Evolutionary conservation across 2,113 vertebrate species (phyloP).

Genomic region (Coregonus clupeaformis): DNA sequence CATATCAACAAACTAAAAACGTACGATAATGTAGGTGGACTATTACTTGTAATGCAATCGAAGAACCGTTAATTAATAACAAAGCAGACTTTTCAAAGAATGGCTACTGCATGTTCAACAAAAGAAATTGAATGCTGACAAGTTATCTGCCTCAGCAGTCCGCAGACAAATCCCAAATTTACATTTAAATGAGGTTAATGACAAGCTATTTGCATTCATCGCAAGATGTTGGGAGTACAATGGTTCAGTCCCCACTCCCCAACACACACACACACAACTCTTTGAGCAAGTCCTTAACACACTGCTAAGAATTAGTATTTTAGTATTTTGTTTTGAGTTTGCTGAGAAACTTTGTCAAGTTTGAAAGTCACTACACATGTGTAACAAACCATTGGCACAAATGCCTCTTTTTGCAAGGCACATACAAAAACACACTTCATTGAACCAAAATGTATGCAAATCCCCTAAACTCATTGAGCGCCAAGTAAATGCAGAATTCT

Average conservation of each 20-base stretch:
- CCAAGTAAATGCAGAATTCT: background rate
- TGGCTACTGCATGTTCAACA: conserved; percentile 35
- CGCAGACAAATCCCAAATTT: conserved; percentile 45
- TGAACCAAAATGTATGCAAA: conserved; percentile 51
- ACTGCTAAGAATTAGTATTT: background rate
- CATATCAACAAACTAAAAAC: too few species aligned
- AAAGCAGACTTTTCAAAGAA: conserved; percentile 29
- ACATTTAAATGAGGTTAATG: conserved; percentile 61
- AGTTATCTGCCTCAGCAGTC: conserved; percentile 22
- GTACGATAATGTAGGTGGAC: too few species aligned
- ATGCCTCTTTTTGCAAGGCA: conserved; percentile 11
- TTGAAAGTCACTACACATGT: background rate
- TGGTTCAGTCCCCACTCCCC: conserved; percentile 8
- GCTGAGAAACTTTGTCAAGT: background rate
- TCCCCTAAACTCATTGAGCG: conserved; percentile 11
- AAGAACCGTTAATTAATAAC: too few species aligned
- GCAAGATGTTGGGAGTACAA: conserved; percentile 19
- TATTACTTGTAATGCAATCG: too few species aligned
- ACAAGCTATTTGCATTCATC: conserved; percentile 42
- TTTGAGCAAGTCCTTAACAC: background rate
- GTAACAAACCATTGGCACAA: conserved; percentile 6
- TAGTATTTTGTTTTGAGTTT: too few species aligned
- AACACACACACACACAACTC: background rate
- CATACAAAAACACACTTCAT: background rate
- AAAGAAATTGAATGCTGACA: conserved; percentile 30